phyloP scores from a whole-genome alignment of 2,888 invertebrate genomes.

The Drosophila colorata region DNA sequence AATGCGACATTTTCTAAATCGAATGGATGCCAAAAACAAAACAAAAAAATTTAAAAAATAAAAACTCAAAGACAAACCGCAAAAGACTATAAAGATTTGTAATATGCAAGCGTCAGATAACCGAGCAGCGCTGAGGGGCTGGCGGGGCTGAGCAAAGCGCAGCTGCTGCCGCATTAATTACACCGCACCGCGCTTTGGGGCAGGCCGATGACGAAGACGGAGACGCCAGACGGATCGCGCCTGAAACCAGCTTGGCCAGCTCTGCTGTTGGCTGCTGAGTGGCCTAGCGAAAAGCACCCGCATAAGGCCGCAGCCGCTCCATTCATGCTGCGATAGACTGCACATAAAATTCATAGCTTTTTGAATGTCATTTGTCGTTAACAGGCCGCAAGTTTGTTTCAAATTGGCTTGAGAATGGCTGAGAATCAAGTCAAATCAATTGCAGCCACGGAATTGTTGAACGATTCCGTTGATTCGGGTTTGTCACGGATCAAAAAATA shows the following conservation, averaged over 20 bases:
- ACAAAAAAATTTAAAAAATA: conserved; percentile 5
- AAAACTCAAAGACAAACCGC: conserved; percentile 74
- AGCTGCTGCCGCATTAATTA: conserved; percentile 80
- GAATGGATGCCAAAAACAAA: conserved; percentile 70
- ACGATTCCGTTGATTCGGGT: conserved; percentile 11
- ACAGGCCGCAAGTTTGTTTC: conserved; percentile 70
- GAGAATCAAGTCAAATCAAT: conserved; percentile 36
- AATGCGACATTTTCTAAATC: conserved; percentile 76
- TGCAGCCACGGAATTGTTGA: conserved; percentile 32
- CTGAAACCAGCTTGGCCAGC: conserved; percentile 66
- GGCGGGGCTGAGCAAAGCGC: conserved; percentile 62
- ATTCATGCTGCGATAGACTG: conserved; percentile 59
- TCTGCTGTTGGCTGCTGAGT: conserved; percentile 14
- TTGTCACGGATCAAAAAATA: conserved; percentile 4
- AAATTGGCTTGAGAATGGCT: conserved; percentile 46
- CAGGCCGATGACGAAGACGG: conserved; percentile 20
- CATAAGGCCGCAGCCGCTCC: conserved; percentile 22
- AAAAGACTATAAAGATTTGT: conserved; percentile 78
- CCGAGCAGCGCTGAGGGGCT: conserved; percentile 18
- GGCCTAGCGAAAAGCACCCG: conserved; percentile 33
- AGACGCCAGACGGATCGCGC: no score
- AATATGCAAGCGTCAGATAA: conserved; percentile 75
- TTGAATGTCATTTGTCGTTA: conserved; percentile 79
- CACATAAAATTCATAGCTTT: conserved; percentile 74
- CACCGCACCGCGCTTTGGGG: conserved; percentile 52